Base-by-base conservation (phyloP, 2,113 vertebrate species). In the Seriola dumerili region DNA sequence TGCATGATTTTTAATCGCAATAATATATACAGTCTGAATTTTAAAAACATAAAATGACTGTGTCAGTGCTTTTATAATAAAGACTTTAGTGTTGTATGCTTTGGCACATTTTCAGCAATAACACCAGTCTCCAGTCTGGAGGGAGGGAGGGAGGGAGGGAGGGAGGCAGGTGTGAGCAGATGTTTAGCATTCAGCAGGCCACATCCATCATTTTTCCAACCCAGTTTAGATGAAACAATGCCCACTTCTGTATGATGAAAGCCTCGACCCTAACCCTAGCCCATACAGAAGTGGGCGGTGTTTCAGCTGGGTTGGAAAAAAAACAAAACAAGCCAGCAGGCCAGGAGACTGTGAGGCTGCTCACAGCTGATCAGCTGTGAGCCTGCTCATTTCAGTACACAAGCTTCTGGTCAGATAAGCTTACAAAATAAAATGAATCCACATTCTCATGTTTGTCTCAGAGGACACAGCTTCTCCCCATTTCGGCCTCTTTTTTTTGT, bases 51-150 rank as follows among this genome's bases (percentile, higher is more conserved):
- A 68, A 62, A 73, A 63, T 42, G 13, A 80, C 40, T 17, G 25
- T 65, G 54, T 70, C 23, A 58, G 13, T 44, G 38, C 61, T 76
- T 58, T 54, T 55, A 74, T 64, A 72, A 82, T 52, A 0, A 36
- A 72, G 12, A 55, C 13, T 78, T 64, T 73, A 76, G 59, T 55
- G 80, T 64, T 4, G 59, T 48, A 76, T 42, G 68, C n/a, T 78
- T 88, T 87, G 76, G 77, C 76, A 85, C 40, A 12, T 54, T 82
- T 80, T 48, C 23, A 66, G 58, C 36, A 57, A 38, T 68, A 61
- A 79, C 42, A 69, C 8, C 67, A 32, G 70, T 59, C 66, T 61
- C 36, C 50, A 44, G 81, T 78, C 19, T 2, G 25, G 9, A 17
- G n/a, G 32, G 55, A 23, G 1, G 0, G 17, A 8, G 50, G 50